These are phyloP conservation scores for Calyptommatus sinebrachiatus DNA, from an alignment of 2,113 vertebrate species.

Conservation along the genomic window DNA sequence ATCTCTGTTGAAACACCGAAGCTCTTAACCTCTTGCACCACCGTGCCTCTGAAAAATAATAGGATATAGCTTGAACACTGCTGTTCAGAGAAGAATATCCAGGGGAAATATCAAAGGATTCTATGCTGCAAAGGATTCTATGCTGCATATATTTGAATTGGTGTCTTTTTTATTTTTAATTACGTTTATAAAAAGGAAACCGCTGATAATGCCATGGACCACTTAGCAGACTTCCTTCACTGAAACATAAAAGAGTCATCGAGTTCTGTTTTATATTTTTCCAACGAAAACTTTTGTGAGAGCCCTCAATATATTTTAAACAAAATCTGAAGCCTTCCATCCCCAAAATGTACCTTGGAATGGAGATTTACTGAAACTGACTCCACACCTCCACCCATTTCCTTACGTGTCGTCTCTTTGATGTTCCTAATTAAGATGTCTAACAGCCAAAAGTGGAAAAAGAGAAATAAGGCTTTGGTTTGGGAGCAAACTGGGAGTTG, in stretches of 20 bases:
- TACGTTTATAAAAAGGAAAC: conserved; percentile 39
- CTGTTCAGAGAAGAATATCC: accelerated
- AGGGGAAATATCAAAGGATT: not conserved
- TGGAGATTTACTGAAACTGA: not conserved
- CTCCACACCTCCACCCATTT: not conserved
- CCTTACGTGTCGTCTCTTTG: not conserved
- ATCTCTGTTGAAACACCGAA: too few relatives aligned
- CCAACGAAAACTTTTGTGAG: conserved; percentile 32
- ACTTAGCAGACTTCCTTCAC: conserved; percentile 25
- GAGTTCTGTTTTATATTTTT: conserved; percentile 16
- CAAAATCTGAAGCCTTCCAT: conserved; percentile 38
- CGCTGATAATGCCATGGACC: conserved; percentile 37
- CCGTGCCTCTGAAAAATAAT: too few relatives aligned
- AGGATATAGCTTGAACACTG: not conserved
- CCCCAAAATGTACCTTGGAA: not conserved
- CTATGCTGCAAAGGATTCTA: not conserved
- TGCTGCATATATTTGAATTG: conserved; percentile 2
- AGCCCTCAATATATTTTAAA: conserved; percentile 34
- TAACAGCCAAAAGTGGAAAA: not conserved
- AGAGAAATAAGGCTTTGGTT: not conserved
- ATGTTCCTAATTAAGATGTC: conserved; percentile 10
- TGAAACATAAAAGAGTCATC: conserved; percentile 30
- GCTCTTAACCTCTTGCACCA: too few relatives aligned
- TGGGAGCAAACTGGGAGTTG: not conserved
- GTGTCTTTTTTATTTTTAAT: not conserved